These are phyloP conservation scores for Etheostoma spectabile DNA, from an alignment of 2,113 vertebrate genomes.

Conservation along the genomic window DNA sequence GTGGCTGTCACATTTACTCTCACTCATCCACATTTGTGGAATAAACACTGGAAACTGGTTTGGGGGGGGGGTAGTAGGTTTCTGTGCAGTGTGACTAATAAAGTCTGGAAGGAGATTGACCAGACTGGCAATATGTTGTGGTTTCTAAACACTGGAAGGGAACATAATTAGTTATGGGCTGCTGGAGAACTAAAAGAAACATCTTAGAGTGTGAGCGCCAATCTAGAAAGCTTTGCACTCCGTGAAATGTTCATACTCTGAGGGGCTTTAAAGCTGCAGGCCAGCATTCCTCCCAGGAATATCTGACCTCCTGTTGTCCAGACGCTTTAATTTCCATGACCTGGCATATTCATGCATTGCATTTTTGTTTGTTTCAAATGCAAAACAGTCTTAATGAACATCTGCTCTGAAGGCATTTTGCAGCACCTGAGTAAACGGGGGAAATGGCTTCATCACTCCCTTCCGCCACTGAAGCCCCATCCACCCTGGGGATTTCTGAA, in stretches of 20 bases:
- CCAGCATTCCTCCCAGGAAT: neutral
- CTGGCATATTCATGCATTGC: slow-evolving; percentile 4
- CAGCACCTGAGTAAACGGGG: slow-evolving; percentile 43
- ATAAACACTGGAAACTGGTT: slow-evolving; percentile 55
- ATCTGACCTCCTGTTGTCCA: slow-evolving; percentile 3
- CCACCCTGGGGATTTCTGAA: slow-evolving; percentile 24
- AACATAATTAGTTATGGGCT: slow-evolving; percentile 56
- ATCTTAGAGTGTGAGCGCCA: slow-evolving; percentile 13
- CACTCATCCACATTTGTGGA: slow-evolving; percentile 70
- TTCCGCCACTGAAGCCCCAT: slow-evolving; percentile 5
- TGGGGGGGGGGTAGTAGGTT: slow-evolving; percentile 38
- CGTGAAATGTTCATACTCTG: neutral
- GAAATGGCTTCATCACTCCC: slow-evolving; percentile 56
- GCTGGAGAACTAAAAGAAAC: slow-evolving; percentile 29
- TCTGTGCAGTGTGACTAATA: slow-evolving; percentile 71
- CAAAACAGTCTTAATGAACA: slow-evolving; percentile 21
- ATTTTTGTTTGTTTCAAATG: slow-evolving; percentile 28
- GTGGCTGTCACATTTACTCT: slow-evolving; percentile 71
- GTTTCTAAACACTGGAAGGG: slow-evolving; percentile 64
- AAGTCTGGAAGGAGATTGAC: slow-evolving; percentile 66
- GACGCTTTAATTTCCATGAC: slow-evolving; percentile 19
- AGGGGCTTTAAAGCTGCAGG: slow-evolving; percentile 3
- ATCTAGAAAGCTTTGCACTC: slow-evolving; percentile 15
- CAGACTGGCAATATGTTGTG: slow-evolving; percentile 73
- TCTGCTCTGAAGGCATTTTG: slow-evolving; percentile 32